Conservation (phyloP, 2,888 invertebrate genomes). For the Plagodis pulveraria region DNA sequence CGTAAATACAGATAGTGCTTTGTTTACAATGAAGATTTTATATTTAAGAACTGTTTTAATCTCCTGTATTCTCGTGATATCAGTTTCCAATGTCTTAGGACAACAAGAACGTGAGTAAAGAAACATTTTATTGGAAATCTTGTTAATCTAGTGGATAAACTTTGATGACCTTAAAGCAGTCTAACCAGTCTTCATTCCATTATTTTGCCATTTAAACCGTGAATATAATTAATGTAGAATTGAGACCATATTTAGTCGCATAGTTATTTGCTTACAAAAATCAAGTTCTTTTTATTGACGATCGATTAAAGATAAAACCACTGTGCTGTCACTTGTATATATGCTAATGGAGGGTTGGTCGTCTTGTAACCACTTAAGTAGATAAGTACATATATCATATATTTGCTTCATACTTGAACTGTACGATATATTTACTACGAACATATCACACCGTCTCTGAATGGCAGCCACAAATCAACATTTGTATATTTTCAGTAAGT, state of each 20-base stretch:
- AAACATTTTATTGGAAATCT: slow-evolving; percentile 3
- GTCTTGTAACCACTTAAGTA: too few relatives aligned
- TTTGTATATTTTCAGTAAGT: too few relatives aligned
- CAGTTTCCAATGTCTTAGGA: slow-evolving; percentile 38
- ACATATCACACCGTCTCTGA: too few relatives aligned
- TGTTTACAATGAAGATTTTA: slow-evolving; percentile 47
- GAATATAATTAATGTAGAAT: slow-evolving; percentile 19
- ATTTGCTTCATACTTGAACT: too few relatives aligned
- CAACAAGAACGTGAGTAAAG: slow-evolving; percentile 50
- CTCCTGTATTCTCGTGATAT: slow-evolving; percentile 42
- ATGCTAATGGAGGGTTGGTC: too few relatives aligned
- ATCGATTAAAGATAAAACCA: not conserved
- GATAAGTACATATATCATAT: too few relatives aligned
- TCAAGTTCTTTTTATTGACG: not conserved
- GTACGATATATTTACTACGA: too few relatives aligned
- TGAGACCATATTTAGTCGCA: not conserved
- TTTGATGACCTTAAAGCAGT: slow-evolving; percentile 46
- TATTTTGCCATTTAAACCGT: slow-evolving; percentile 34
- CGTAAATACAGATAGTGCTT: slow-evolving; percentile 36
- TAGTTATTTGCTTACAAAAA: not conserved
- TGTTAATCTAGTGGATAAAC: slow-evolving; percentile 26
- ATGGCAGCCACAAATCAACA: too few relatives aligned
- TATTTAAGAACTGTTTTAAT: slow-evolving; percentile 39
- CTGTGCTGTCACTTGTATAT: too few relatives aligned
- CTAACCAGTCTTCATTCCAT: slow-evolving; percentile 26